Percentiles rank a stretch among this genome's conserved stretches.
These are phyloP conservation scores for Xenopus petersii DNA, from an alignment of 2,797 vertebrate genomes.

Conservation along the genomic window DNA sequence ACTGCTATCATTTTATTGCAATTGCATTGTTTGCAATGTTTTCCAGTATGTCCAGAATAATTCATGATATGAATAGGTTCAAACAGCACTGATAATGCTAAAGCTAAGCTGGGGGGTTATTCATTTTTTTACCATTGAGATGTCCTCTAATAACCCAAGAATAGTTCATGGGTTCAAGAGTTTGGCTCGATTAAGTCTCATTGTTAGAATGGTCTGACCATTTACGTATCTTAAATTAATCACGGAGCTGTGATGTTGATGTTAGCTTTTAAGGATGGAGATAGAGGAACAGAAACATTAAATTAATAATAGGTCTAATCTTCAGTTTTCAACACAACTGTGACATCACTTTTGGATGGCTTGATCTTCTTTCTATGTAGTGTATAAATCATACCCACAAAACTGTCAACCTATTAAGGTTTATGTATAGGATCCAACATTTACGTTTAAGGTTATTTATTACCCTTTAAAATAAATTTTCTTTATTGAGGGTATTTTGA, in stretches of 20 bases:
- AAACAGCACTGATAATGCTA: too few relatives aligned
- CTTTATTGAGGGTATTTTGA: background rate
- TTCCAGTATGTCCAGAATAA: too few relatives aligned
- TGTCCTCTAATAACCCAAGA: background rate
- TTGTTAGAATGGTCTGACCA: background rate
- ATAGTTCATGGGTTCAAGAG: conserved; percentile 2
- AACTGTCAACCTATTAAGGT: background rate
- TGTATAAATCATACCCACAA: background rate
- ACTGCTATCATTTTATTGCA: too few relatives aligned
- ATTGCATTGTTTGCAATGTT: too few relatives aligned
- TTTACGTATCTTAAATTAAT: background rate
- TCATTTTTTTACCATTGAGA: background rate
- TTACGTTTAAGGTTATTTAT: conserved; percentile 4
- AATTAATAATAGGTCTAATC: conserved; percentile 1
- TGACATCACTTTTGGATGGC: background rate
- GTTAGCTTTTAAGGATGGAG: background rate
- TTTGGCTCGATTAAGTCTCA: background rate
- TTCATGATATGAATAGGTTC: too few relatives aligned
- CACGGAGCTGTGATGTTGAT: background rate
- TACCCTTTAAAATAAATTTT: conserved; percentile 1
- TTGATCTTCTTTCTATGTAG: background rate
- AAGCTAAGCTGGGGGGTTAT: background rate
- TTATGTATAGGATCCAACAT: background rate
- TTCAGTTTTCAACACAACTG: background rate
- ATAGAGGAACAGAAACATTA: conserved; percentile 1